These are phyloP conservation scores for Hyposoter didymator DNA, from an alignment of 2,888 invertebrate genomes.

Conservation along the genomic window DNA sequence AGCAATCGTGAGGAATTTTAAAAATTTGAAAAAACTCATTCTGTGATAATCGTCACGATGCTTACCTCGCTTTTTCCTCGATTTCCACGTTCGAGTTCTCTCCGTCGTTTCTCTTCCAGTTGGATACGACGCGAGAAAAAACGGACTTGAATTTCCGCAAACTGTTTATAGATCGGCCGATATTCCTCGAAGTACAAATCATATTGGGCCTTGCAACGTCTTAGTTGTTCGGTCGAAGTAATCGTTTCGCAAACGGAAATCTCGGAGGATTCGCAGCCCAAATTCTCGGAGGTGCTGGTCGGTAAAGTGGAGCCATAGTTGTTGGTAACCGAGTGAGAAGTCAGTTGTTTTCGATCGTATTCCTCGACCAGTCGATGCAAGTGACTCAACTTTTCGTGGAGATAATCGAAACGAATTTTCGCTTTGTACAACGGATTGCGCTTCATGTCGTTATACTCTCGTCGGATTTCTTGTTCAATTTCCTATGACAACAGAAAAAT, in stretches of 20 bases:
- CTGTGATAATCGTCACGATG: not conserved
- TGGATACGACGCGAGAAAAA: conserved; percentile 86
- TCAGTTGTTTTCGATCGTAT: no score
- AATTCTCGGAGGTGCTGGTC: conserved; percentile 70
- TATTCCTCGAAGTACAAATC: conserved; percentile 95
- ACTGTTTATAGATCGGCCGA: conserved; percentile 90
- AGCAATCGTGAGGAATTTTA: no score
- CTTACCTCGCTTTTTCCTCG: conserved; percentile 87
- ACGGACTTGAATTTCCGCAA: conserved; percentile 92
- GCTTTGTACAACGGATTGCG: conserved; percentile 91
- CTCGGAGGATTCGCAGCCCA: no score
- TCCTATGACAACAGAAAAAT: conserved; percentile 86
- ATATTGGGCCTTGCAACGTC: conserved; percentile 96
- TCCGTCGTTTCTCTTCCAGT: conserved; percentile 90
- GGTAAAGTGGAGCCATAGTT: conserved; percentile 56
- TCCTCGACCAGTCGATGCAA: conserved; percentile 87
- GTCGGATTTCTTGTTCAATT: conserved; percentile 92
- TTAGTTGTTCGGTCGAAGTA: conserved; percentile 88
- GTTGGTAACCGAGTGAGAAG: conserved; percentile 41
- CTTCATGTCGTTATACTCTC: conserved; percentile 92
- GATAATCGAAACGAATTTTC: conserved; percentile 93
- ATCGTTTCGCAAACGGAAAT: no score
- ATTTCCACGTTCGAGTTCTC: conserved; percentile 83
- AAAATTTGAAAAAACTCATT: not conserved
- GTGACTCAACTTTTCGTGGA: conserved; percentile 96